Evolutionary conservation across 2,113 vertebrate genomes (phyloP).

Genomic region (Bubo scandiacus): DNA sequence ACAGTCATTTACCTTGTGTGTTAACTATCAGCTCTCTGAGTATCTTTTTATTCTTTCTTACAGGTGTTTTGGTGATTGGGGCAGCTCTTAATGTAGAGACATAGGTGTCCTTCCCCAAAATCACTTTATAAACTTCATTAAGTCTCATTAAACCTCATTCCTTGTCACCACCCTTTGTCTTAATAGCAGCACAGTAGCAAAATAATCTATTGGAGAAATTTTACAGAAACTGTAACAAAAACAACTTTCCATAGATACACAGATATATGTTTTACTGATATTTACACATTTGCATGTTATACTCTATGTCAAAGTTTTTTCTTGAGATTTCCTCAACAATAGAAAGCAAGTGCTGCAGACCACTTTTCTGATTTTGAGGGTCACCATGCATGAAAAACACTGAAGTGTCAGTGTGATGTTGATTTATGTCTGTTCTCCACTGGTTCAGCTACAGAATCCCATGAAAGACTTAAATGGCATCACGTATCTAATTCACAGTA

Average conservation of each 20-base stretch:
- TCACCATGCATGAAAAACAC: background rate
- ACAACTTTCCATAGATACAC: background rate
- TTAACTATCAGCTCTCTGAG: background rate
- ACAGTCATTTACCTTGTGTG: background rate
- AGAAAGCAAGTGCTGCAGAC: background rate
- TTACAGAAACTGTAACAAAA: background rate
- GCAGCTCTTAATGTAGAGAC: background rate
- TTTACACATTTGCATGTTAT: background rate
- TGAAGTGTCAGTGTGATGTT: background rate
- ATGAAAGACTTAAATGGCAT: background rate
- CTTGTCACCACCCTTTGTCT: background rate
- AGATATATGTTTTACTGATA: background rate
- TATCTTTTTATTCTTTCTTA: background rate
- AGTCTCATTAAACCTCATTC: background rate
- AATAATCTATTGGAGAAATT: background rate
- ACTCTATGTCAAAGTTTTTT: background rate
- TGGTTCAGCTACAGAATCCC: background rate
- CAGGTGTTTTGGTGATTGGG: background rate
- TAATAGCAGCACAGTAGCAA: background rate
- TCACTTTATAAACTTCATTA: background rate
- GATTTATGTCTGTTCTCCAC: background rate
- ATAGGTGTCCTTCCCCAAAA: background rate
- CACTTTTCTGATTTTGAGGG: background rate
- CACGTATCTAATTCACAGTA: background rate
- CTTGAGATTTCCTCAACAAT: background rate